A percentile compares a stretch with the other conserved stretches of the same genome.
phyloP scores from a whole-genome alignment of 2,888 invertebrate species.

The Urechis unicinctus region DNA sequence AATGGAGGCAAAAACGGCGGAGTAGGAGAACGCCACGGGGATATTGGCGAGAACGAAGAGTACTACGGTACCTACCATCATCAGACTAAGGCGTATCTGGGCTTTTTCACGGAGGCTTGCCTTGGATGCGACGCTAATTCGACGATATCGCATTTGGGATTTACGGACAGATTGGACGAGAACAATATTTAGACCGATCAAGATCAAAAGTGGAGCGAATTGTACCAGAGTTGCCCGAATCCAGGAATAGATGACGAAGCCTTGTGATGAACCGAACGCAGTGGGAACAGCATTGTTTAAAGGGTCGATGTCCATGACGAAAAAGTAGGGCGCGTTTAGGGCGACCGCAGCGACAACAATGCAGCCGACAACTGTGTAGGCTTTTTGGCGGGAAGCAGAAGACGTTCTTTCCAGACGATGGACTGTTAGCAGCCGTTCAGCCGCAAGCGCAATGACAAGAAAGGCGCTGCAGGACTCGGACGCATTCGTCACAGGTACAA shows the following conservation, averaged over 20 bases:
- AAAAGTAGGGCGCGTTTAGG: constrained; percentile 9
- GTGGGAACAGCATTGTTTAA: neutral
- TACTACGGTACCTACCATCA: constrained; percentile 12
- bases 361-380: neutral
- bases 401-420: neutral
- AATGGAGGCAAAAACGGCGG: constrained; percentile 4
- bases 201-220: constrained; percentile 10
- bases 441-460: constrained; percentile 3
- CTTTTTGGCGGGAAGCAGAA: neutral
- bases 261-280: constrained; percentile 2
- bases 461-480: constrained; percentile 7
- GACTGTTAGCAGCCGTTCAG: constrained; percentile 1
- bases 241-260: constrained; percentile 10
- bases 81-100: constrained; percentile 5
- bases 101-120: constrained; percentile 4
- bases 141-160: neutral
- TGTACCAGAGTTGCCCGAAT: constrained; percentile 9
- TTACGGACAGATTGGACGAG: neutral
- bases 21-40: constrained; percentile 10
- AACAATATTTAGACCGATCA: constrained; percentile 6
- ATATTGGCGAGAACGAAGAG: constrained; percentile 9
- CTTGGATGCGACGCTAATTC: neutral
- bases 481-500: constrained; percentile 3
- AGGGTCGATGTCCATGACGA: constrained; percentile 1
- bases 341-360: neutral